These are phyloP conservation scores for Brotogeris chrysoptera DNA, from an alignment of 2,797 vertebrate species.

Conservation along the genomic window DNA sequence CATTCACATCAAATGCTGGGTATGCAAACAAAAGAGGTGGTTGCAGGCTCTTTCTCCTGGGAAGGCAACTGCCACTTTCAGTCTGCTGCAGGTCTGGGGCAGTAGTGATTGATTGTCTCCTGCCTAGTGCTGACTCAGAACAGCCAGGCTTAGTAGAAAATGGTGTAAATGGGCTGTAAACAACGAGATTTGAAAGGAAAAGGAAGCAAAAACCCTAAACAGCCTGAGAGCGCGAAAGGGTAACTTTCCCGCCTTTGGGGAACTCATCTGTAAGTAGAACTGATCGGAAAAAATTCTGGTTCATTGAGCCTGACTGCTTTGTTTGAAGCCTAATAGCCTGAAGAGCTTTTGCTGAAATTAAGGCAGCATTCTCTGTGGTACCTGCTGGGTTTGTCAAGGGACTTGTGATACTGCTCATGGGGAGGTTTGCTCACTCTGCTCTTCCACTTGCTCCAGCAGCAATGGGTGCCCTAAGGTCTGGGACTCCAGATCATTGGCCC, in stretches of 20 bases:
- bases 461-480: not conserved
- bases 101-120: not conserved
- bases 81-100: not conserved
- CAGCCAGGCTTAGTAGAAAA: not conserved
- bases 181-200: conserved; percentile 18
- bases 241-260: not conserved
- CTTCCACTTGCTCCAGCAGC: not conserved
- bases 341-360: not conserved
- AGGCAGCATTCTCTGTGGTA: not conserved
- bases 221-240: not conserved
- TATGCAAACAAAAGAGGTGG: not conserved
- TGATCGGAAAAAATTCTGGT: not conserved
- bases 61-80: not conserved
- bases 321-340: not conserved
- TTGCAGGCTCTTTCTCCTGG: not conserved
- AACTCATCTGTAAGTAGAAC: conserved; percentile 37
- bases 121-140: not conserved
- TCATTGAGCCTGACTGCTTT: conserved; percentile 1
- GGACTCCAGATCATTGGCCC: not conserved
- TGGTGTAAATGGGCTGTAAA: conserved; percentile 38
- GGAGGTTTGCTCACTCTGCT: not conserved
- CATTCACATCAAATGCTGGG: not conserved
- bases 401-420: not conserved
- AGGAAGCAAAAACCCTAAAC: not conserved
- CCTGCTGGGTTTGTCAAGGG: not conserved